Evolutionary conservation across 2,888 invertebrate genomes (phyloP).

Genomic region (Cerastoderma edule): DNA sequence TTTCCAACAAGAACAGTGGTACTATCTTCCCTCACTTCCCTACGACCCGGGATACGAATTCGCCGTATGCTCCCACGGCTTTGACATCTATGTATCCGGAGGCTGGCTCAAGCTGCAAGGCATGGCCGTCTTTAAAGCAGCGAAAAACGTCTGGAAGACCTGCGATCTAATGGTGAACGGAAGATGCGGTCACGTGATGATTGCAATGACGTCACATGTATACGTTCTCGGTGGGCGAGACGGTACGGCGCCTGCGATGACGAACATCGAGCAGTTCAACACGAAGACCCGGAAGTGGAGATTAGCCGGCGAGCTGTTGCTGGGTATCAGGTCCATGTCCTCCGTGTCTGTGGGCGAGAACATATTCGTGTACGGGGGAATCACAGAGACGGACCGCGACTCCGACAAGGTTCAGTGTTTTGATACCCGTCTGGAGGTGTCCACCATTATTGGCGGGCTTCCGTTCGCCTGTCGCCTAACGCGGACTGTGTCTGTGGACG

Average conservation of each 20-base stretch:
- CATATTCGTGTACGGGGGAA: constrained; percentile 73
- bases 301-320: constrained; percentile 67
- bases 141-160: constrained; percentile 73
- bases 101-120: constrained; percentile 74
- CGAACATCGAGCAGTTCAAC: constrained; percentile 72
- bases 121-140: constrained; percentile 69
- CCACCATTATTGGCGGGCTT: constrained; percentile 69
- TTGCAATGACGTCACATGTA: constrained; percentile 68
- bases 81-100: constrained; percentile 74
- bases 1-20: constrained; percentile 73
- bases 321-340: constrained; percentile 71
- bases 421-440: constrained; percentile 66
- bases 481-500: constrained; percentile 67
- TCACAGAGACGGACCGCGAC: constrained; percentile 71
- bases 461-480: constrained; percentile 74
- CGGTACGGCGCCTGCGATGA: constrained; percentile 70
- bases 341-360: constrained; percentile 72
- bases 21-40: constrained; percentile 72
- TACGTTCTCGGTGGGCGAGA: constrained; percentile 75
- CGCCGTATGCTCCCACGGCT: constrained; percentile 69
- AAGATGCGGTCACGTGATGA: constrained; percentile 75
- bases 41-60: constrained; percentile 76
- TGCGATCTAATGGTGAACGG: constrained; percentile 72
- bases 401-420: constrained; percentile 73
- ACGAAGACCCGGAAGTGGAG: constrained; percentile 71